Evolutionary conservation across 2,797 vertebrate species (phyloP).

Genomic region (Labroides dimidiatus): DNA sequence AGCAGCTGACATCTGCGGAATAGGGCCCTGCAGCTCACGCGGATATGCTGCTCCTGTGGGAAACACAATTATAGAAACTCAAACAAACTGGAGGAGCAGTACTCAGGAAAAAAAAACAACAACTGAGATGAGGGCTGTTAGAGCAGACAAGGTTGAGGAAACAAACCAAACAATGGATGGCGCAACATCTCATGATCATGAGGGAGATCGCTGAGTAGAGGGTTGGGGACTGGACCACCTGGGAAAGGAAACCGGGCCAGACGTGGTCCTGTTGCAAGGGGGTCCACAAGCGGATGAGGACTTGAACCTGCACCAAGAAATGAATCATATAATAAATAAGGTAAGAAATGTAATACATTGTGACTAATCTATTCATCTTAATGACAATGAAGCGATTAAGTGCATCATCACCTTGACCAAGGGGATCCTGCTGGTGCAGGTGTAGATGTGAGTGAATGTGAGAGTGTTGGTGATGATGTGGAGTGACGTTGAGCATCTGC

Average conservation of each 20-base stretch:
- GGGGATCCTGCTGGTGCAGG: slow-evolving; percentile 97
- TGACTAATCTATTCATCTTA: not conserved
- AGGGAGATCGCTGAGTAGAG: slow-evolving; percentile 92
- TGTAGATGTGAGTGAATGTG: slow-evolving; percentile 99
- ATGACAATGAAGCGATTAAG: not conserved
- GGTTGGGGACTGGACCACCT: slow-evolving; percentile 92
- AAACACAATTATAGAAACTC: slow-evolving; percentile 6
- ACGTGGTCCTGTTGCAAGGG: slow-evolving; percentile 91
- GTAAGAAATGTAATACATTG: not conserved
- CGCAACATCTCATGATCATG: slow-evolving; percentile 99
- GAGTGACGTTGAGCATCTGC: slow-evolving; percentile 99
- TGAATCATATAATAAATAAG: slow-evolving; percentile 12
- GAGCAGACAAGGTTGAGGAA: not conserved
- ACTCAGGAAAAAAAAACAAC: not conserved
- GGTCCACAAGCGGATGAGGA: slow-evolving; percentile 90
- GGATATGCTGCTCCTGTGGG: slow-evolving; percentile 89
- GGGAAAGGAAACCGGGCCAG: slow-evolving; percentile 96
- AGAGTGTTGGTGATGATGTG: slow-evolving; percentile 98
- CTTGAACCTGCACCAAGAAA: slow-evolving; percentile 85
- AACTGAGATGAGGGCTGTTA: not conserved
- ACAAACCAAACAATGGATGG: slow-evolving; percentile 96
- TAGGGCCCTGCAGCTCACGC: slow-evolving; percentile 92
- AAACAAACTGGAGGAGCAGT: not conserved
- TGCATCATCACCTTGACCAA: slow-evolving; percentile 91
- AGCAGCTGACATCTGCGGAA: slow-evolving; percentile 97